A percentile compares a stretch with the other conserved stretches of the same genome.
phyloP scores from a whole-genome alignment of 2,113 vertebrate genomes.

The Paracanthobrama guichenoti region DNA sequence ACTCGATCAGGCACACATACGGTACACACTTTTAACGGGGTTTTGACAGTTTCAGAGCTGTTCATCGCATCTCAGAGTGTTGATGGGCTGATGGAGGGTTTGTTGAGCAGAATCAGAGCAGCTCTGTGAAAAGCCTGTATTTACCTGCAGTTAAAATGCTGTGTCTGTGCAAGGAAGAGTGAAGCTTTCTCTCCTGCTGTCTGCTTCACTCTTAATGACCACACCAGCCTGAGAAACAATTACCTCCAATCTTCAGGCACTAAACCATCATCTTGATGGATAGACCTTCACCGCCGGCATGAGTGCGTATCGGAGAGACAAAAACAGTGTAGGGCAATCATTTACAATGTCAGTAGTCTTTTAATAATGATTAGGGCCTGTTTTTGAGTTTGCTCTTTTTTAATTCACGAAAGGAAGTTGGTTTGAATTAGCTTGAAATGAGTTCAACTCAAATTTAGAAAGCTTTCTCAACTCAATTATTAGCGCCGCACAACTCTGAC shows the following conservation, averaged over 20 bases:
- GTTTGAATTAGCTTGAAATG: not conserved
- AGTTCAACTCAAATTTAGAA: not conserved
- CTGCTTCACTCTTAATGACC: constrained; percentile 22
- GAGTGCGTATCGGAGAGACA: not conserved
- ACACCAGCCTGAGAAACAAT: constrained; percentile 21
- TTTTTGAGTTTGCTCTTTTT: not conserved
- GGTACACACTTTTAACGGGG: not conserved
- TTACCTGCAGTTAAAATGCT: not conserved
- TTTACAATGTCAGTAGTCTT: not conserved
- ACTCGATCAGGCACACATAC: not conserved
- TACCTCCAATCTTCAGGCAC: constrained; percentile 26
- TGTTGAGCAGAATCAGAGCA: not conserved
- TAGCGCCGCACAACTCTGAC: not conserved
- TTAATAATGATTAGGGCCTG: constrained; percentile 17
- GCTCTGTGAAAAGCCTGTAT: constrained; percentile 17
- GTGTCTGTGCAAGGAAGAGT: constrained; percentile 7
- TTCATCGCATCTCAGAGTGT: not conserved
- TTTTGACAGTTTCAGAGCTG: not conserved
- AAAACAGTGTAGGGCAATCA: not conserved
- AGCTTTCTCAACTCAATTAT: not conserved
- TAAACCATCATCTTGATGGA: constrained; percentile 27
- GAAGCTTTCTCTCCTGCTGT: not conserved
- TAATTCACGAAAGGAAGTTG: not conserved
- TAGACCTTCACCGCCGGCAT: not conserved
- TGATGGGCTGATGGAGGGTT: constrained; percentile 26